Evolutionary conservation across 2,797 vertebrate genomes (phyloP).

Genomic region (Erethizon dorsatum): DNA sequence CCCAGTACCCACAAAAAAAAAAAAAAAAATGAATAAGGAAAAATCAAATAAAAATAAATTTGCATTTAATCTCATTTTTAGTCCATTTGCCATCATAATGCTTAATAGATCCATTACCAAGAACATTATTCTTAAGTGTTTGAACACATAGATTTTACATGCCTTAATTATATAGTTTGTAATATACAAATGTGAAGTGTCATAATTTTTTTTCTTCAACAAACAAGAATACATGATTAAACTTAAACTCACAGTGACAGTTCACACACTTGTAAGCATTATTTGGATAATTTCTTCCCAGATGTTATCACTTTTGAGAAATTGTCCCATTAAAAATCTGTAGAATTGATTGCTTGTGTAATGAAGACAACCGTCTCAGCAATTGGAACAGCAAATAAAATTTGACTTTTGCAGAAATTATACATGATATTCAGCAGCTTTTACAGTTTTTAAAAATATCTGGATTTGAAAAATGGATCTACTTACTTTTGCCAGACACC

Average conservation of each 20-base stretch:
- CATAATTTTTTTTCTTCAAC: slow-evolving; percentile 36
- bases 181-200: slow-evolving; percentile 38
- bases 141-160: slow-evolving; percentile 6
- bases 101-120: neutral
- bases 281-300: slow-evolving; percentile 66
- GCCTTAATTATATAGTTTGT: neutral
- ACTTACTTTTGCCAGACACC: neutral
- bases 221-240: slow-evolving; percentile 38
- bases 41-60: neutral
- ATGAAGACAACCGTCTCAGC: slow-evolving; percentile 36
- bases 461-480: neutral
- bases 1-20: too few relatives aligned
- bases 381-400: slow-evolving; percentile 52
- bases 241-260: slow-evolving; percentile 40
- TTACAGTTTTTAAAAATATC: neutral
- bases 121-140: slow-evolving; percentile 33
- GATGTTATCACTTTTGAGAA: slow-evolving; percentile 43
- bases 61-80: neutral
- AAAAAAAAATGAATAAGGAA: neutral
- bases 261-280: slow-evolving; percentile 51
- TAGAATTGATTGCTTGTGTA: slow-evolving; percentile 58
- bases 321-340: slow-evolving; percentile 48
- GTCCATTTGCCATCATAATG: neutral
- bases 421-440: neutral
- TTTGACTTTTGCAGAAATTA: slow-evolving; percentile 59